Evolutionary conservation across 2,113 vertebrate genomes (phyloP).

Genomic region (Lepus timidus): DNA sequence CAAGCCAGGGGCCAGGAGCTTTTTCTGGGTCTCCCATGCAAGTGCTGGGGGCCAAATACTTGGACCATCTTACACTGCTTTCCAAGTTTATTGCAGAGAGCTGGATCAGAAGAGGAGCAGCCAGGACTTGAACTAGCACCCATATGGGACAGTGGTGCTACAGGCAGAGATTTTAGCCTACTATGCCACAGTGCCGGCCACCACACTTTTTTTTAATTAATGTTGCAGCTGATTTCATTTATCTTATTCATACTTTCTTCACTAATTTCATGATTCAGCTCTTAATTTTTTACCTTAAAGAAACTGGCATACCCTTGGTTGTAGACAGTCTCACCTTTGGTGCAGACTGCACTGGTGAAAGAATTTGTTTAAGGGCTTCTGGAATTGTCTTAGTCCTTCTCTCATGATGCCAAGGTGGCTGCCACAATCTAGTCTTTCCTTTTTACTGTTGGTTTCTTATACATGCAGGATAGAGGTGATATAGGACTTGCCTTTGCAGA

Average conservation of each 20-base stretch:
- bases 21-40: too few species aligned
- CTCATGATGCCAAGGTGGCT: neutral
- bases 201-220: too few species aligned
- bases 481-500: neutral
- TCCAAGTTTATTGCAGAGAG: too few species aligned
- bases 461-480: neutral
- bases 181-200: too few species aligned
- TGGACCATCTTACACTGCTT: too few species aligned
- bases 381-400: neutral
- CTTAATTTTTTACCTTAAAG: neutral
- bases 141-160: too few species aligned
- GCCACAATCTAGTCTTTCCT: neutral
- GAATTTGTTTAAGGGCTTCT: neutral
- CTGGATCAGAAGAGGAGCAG: too few species aligned
- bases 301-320: neutral
- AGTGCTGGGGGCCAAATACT: too few species aligned
- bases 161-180: too few species aligned
- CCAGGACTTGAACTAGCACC: too few species aligned
- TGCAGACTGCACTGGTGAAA: accelerated
- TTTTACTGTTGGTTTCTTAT: neutral
- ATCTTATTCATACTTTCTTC: neutral
- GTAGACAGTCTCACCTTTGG: accelerated
- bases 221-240: neutral
- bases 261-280: neutral
- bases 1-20: too few species aligned